Evolutionary conservation across 1,140 invertebrate species (phyloP), one percentile per base, ranked within the genome.

Genomic region (Sarcophaga peregrina): DNA sequence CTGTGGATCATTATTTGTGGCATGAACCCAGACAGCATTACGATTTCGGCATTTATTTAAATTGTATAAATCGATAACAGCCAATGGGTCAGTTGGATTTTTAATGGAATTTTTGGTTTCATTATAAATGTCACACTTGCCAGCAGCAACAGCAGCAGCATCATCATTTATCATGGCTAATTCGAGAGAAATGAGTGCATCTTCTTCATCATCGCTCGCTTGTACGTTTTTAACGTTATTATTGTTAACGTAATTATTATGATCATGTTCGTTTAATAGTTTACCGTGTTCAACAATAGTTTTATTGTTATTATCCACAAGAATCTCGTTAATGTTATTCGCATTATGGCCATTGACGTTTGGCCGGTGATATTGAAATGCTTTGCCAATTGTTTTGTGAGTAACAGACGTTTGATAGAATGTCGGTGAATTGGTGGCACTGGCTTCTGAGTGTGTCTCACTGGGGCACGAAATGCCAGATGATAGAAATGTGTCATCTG

Each of bases 401-500:
- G 48, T 78, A 10, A 78, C 37, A 45, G 74, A n/a, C 52, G 50
- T 76, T 52, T 76, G 37, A 25, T 37, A 74, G 3, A 74, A 52
- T 68, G 54, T 47, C 45, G 83, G 80, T 8, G 83, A 83, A 46
- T 50, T 17, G 20, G 52, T 62, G 45, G 68, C 81, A 84, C 83
- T 84, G 4, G 75, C 76, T 82, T 84, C 83, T 11, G 83, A 84
- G 54, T 84, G 81, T 11, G 83, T 84, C 46, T 84, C 83, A 25
- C 76, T 78, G 50, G 74, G 58, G 87, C 88, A 90, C 46, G 88
- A 90, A 78, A 90, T 89, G 48, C 88, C 88, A 73, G 88, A 90
- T 20, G 88, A 90, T 68, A 89, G 88, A 81, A 90, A 89, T 62
- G 88, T 89, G 62, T 90, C 88, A 84, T 90, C 86, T 81, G 83